A percentile compares a stretch with the other conserved stretches of the same genome.
These are phyloP conservation scores for Andricus curvator DNA, from an alignment of 2,888 invertebrate genomes.

Conservation along the genomic window DNA sequence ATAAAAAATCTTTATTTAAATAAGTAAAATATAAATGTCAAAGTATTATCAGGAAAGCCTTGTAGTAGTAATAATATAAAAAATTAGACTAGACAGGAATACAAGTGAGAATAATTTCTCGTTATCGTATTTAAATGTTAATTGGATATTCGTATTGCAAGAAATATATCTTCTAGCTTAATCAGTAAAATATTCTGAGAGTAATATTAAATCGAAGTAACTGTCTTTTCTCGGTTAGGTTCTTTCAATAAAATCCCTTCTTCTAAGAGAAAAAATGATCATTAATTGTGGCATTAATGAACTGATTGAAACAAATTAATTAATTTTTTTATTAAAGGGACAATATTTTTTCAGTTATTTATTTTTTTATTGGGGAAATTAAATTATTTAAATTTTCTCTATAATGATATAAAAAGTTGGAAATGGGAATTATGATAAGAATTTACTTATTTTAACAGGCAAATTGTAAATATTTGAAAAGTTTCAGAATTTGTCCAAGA, in stretches of 20 bases:
- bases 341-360: neutral
- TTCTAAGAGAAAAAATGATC: neutral
- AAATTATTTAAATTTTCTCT: neutral
- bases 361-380: neutral
- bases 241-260: neutral
- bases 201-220: neutral
- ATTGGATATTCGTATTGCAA: conserved; percentile 3
- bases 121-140: conserved; percentile 25
- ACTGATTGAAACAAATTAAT: neutral
- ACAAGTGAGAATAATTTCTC: neutral
- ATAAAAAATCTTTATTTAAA: neutral
- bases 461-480: too few species aligned
- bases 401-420: neutral
- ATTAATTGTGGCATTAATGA: too few species aligned
- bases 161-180: neutral
- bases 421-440: neutral
- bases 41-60: neutral
- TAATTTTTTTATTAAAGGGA: too few species aligned
- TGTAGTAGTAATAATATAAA: neutral
- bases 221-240: neutral
- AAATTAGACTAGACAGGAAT: neutral
- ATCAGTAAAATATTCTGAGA: neutral
- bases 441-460: neutral
- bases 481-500: too few species aligned
- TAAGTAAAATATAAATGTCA: neutral